phyloP scores from a whole-genome alignment of 2,797 vertebrate species.

The Phoeniculus purpureus region DNA sequence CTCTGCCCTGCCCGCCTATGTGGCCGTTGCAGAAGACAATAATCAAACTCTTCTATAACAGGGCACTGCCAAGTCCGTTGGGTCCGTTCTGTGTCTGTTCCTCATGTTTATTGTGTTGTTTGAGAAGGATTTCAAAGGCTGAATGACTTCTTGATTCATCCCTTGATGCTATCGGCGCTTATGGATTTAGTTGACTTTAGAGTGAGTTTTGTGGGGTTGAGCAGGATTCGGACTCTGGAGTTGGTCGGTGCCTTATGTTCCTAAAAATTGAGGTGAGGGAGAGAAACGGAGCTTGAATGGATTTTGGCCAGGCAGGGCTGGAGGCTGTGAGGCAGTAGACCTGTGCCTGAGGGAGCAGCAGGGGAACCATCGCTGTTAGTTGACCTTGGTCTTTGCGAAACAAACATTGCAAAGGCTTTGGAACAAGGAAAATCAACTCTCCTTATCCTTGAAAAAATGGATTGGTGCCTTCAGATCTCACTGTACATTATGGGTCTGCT shows the following conservation, averaged over 20 bases:
- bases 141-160: not conserved
- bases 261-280: not conserved
- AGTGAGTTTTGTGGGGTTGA: not conserved
- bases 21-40: not conserved
- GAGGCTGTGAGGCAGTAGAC: not conserved
- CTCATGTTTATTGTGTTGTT: not conserved
- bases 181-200: not conserved
- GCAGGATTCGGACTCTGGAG: not conserved
- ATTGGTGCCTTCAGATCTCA: not conserved
- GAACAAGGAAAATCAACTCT: not conserved
- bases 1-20: not conserved
- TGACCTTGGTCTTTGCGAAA: not conserved
- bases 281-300: not conserved
- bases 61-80: not conserved
- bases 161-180: not conserved
- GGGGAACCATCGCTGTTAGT: rapidly evolving
- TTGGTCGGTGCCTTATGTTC: not conserved
- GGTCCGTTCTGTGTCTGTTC: rapidly evolving
- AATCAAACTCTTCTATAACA: not conserved
- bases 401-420: not conserved
- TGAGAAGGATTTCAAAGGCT: not conserved
- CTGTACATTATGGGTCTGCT: rapidly evolving
- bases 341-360: not conserved
- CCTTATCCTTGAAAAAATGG: not conserved
- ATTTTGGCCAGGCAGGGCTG: not conserved